phyloP scores from a whole-genome alignment of 1,140 invertebrate genomes.

The Zaprionus tsacasi region DNA sequence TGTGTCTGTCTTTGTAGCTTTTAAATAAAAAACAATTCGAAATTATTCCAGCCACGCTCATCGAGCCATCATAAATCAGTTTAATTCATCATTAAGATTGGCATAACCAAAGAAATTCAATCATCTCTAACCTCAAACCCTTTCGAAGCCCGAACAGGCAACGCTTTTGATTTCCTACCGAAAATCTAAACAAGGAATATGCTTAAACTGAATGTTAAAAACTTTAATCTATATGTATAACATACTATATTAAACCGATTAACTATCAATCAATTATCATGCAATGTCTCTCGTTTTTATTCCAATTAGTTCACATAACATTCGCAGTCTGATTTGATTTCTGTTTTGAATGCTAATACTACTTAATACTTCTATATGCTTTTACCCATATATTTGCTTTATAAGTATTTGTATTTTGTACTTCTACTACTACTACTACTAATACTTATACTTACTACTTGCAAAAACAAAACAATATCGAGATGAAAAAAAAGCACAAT shows the following conservation, averaged over 20 bases:
- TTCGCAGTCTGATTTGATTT: constrained; percentile 2
- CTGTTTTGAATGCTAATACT: constrained; percentile 16
- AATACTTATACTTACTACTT: constrained; percentile 18
- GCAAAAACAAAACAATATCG: constrained; percentile 40
- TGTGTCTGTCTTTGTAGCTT: background rate
- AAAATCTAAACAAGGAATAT: background rate
- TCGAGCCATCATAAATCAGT: background rate
- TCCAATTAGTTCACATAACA: background rate
- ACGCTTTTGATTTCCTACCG: background rate
- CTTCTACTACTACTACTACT: background rate
- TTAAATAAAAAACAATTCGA: background rate
- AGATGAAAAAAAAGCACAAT: constrained; percentile 67
- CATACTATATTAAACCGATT: background rate
- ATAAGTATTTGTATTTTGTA: constrained; percentile 34
- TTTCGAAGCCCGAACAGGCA: background rate
- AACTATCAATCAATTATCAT: constrained; percentile 13
- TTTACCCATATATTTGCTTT: constrained; percentile 15
- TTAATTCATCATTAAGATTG: background rate
- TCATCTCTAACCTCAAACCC: background rate
- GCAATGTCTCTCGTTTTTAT: constrained; percentile 6
- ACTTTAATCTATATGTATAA: constrained; percentile 10
- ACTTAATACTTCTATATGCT: constrained; percentile 19
- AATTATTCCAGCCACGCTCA: background rate
- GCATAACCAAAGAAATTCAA: background rate
- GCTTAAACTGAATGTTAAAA: constrained; percentile 29